Evolutionary conservation across 2,113 vertebrate species (phyloP), one percentile per base, ranked within the genome.

Genomic region (Bombycilla garrulus): DNA sequence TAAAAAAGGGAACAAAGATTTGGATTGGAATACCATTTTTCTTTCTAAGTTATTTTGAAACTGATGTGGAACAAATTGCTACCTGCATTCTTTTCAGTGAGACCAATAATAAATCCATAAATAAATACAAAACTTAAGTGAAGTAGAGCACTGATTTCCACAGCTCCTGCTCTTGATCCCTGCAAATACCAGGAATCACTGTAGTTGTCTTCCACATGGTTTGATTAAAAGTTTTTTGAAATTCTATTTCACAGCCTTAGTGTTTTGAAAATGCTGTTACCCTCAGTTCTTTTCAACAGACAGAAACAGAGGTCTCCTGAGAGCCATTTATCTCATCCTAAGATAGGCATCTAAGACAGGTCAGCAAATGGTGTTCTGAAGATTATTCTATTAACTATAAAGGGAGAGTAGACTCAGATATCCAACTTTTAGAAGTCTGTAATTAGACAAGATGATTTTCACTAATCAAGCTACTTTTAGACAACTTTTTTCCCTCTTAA

Each of bases 241-340:
- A 67, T 79, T 89, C n/a, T 72, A 15, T 84, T 93, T 95, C 73
- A 87, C 81, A 92, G 79, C 42, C 74, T 91, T 60, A 58, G 28
- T 58, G 58, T 92, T 95, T 92, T 87, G 73, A 79, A 91, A 91
- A 89, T 40, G 70, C 71, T 94, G 76, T 87, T 87, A 44, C 48
- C 29, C 36, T 91, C 62, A 57, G 44, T 79, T 94, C 70, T 42
- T 90, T 92, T 88, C 60, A 88, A 44, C 2, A 88, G 65, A 74
- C 33, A 85, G 50, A 48, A 91, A 57, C 11, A 84, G 81, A 89
- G 87, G 25, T 91, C 61, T 90, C 74, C 44, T 67, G 87, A 81
- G 31, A 69, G 17, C 48, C 48, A 79, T 79, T 94, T 24, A 51
- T 86, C 60, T 92, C 47, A 44, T 90, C 23, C 35, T 66, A 66